Conservation (phyloP, 1,140 invertebrate species). For the Pararge aegeria region DNA sequence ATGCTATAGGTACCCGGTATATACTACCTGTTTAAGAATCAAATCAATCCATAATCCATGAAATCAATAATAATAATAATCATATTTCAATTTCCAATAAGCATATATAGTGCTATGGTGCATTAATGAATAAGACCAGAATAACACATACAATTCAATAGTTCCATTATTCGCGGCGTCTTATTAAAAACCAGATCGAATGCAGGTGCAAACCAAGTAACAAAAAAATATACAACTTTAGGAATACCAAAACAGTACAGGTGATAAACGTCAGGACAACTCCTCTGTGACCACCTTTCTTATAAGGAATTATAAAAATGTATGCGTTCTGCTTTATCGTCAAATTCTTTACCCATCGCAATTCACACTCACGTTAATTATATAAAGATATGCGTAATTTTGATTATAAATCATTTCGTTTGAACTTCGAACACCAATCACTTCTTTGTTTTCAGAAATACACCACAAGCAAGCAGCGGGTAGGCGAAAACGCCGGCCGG, state of each 20-base stretch:
- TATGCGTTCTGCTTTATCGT: not conserved
- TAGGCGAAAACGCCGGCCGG: constrained; percentile 61
- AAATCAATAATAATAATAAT: not conserved
- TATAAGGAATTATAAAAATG: not conserved
- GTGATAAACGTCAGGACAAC: not conserved
- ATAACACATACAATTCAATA: not conserved
- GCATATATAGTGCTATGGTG: not conserved
- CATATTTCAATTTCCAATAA: no score
- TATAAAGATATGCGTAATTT: constrained; percentile 11
- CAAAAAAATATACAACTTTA: not conserved
- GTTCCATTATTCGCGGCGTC: not conserved
- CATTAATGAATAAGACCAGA: not conserved
- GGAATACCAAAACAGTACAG: not conserved
- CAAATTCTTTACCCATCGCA: not conserved
- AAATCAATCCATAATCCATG: not conserved
- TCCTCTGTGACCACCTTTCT: not conserved
- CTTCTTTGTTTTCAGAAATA: constrained; percentile 49
- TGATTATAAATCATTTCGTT: not conserved
- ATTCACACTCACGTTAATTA: not conserved
- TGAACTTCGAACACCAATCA: constrained; percentile 38
- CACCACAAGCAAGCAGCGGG: constrained; percentile 51
- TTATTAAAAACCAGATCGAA: not conserved
- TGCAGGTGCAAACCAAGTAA: not conserved
- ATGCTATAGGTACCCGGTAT: no score
- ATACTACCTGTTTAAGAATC: not conserved